phyloP scores from a whole-genome alignment of 2,113 vertebrate genomes.

The Gnathonemus echidnorhynchus region DNA sequence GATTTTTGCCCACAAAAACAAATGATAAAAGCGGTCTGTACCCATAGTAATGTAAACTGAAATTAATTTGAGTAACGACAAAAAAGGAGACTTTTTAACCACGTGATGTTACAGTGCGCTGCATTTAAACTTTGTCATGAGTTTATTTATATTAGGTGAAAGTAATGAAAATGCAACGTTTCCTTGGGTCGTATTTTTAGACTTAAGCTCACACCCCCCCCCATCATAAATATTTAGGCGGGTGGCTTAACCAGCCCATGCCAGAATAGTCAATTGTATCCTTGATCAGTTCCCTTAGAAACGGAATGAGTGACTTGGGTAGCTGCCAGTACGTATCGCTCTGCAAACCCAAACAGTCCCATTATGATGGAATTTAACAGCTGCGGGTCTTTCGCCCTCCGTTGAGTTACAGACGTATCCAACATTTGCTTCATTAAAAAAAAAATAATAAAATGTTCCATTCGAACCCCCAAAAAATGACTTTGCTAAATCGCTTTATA shows the following conservation, averaged over 20 bases:
- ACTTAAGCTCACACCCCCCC: neutral
- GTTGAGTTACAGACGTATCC: neutral
- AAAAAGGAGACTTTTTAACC: neutral
- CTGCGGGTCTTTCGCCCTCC: neutral
- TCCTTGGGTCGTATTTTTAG: neutral
- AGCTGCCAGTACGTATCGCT: neutral
- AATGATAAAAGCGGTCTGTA: neutral
- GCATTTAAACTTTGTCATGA: neutral
- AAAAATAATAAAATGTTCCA: neutral
- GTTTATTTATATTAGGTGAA: neutral
- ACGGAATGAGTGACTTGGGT: neutral
- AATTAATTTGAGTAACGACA: neutral
- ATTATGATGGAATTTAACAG: constrained; percentile 4
- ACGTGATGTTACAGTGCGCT: neutral
- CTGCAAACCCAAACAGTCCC: neutral
- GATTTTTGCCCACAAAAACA: neutral
- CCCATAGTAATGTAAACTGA: neutral
- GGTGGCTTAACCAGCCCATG: neutral
- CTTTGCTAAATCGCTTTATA: neutral
- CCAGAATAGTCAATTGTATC: neutral
- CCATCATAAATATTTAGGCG: constrained; percentile 4
- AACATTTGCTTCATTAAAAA: neutral
- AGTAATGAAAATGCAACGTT: neutral
- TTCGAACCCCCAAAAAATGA: neutral
- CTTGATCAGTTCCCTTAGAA: neutral